Conservation (phyloP, 2,888 invertebrate genomes). For the Drosophila borborema region DNA sequence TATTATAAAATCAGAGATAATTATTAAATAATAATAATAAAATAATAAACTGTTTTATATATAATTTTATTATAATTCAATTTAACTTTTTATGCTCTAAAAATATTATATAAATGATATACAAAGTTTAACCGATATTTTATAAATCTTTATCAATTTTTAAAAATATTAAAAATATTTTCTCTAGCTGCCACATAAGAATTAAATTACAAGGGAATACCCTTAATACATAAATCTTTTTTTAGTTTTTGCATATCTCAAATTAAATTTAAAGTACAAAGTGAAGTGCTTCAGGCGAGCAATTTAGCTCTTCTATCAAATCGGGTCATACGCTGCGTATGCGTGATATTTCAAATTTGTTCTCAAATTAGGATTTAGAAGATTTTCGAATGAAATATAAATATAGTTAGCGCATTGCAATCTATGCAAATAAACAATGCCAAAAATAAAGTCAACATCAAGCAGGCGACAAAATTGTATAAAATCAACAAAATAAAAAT, state of each 20-base stretch:
- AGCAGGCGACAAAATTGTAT: constrained; percentile 43
- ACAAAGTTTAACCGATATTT: too few relatives aligned
- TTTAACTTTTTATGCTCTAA: too few relatives aligned
- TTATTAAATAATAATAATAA: too few relatives aligned
- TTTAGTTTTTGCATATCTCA: not conserved
- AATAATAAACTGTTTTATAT: too few relatives aligned
- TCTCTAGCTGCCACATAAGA: too few relatives aligned
- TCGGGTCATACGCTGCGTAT: constrained; percentile 34
- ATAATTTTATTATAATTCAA: too few relatives aligned
- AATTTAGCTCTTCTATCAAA: not conserved
- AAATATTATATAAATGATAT: too few relatives aligned
- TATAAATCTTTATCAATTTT: too few relatives aligned
- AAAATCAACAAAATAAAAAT: constrained; percentile 17
- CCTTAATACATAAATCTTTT: not conserved
- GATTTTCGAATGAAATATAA: constrained; percentile 33
- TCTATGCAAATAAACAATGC: constrained; percentile 47
- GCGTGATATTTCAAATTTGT: constrained; percentile 18
- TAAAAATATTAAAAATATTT: too few relatives aligned
- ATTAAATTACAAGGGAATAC: not conserved
- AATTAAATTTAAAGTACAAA: not conserved
- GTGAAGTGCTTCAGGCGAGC: not conserved
- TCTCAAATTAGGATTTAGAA: constrained; percentile 9
- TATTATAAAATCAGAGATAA: too few relatives aligned
- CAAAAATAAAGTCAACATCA: constrained; percentile 41
- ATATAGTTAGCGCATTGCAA: constrained; percentile 45